Percentiles rank a stretch among this genome's conserved stretches.
Evolutionary conservation across 2,888 invertebrate genomes (phyloP).

Genomic region (Therioaphis trifolii): DNA sequence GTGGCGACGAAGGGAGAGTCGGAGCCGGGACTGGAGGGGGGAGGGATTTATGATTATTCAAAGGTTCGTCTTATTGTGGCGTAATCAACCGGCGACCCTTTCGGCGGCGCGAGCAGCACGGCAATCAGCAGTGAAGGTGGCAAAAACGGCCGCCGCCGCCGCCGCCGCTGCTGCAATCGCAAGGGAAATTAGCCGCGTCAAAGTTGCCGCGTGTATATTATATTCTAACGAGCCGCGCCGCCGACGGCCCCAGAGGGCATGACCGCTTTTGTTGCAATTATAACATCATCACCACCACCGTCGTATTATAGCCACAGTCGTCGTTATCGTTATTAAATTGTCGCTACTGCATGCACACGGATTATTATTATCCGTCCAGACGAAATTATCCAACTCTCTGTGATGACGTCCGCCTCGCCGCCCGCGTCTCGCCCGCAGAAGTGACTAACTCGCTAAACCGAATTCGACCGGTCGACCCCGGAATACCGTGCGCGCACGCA

Average conservation of each 20-base stretch:
- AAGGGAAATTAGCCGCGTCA: slow-evolving; percentile 60
- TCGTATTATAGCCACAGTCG: background rate
- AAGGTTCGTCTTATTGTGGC: slow-evolving; percentile 49
- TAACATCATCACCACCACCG: slow-evolving; percentile 21
- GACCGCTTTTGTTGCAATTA: slow-evolving; percentile 60
- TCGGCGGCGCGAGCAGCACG: background rate
- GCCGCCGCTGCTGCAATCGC: too few relatives aligned
- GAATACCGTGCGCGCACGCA: background rate
- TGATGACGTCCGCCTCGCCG: background rate
- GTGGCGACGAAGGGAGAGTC: too few relatives aligned
- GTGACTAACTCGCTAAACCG: background rate
- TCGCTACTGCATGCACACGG: background rate
- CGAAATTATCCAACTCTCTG: background rate
- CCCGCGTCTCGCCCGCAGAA: too few relatives aligned
- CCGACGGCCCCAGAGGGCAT: slow-evolving; percentile 27
- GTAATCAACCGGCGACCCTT: slow-evolving; percentile 54
- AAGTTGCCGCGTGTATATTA: slow-evolving; percentile 44
- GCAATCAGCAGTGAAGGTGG: slow-evolving; percentile 44
- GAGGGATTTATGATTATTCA: slow-evolving; percentile 60
- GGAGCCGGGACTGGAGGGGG: too few relatives aligned
- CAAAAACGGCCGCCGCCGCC: slow-evolving; percentile 34
- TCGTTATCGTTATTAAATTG: slow-evolving; percentile 24
- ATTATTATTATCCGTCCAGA: slow-evolving; percentile 29
- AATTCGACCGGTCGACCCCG: background rate
- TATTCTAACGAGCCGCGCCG: slow-evolving; percentile 45